These are phyloP conservation scores for Pollenia amentaria DNA, from an alignment of 2,888 invertebrate species.

Conservation along the genomic window DNA sequence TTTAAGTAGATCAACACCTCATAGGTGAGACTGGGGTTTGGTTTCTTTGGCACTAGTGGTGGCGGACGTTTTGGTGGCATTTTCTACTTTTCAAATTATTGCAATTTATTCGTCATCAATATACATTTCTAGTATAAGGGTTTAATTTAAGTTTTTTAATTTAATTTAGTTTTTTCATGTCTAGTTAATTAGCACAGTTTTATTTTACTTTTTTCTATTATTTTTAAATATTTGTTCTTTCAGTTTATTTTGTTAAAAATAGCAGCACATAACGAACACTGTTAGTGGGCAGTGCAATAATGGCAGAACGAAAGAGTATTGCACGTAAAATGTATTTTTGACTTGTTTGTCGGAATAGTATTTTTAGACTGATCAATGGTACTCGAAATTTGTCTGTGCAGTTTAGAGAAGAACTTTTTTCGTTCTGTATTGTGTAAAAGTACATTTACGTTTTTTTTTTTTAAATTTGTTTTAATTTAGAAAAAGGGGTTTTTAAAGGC, in stretches of 20 bases:
- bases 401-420: constrained; percentile 51
- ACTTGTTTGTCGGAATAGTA: constrained; percentile 78
- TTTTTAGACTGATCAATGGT: constrained; percentile 82
- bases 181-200: constrained; percentile 50
- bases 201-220: not conserved
- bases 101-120: constrained; percentile 50
- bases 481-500: constrained; percentile 18
- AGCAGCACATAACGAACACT: constrained; percentile 50
- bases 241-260: constrained; percentile 54
- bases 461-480: constrained; percentile 8
- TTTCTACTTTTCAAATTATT: constrained; percentile 53
- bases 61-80: constrained; percentile 80
- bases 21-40: constrained; percentile 92
- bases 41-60: constrained; percentile 84
- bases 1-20: constrained; percentile 93
- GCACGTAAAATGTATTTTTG: constrained; percentile 55
- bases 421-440: constrained; percentile 37
- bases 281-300: constrained; percentile 25
- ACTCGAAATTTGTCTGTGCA: constrained; percentile 57
- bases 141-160: constrained; percentile 12
- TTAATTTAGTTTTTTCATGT: constrained; percentile 43
- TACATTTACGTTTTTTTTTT: not conserved
- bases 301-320: constrained; percentile 7
- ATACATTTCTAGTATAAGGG: not conserved
- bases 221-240: constrained; percentile 40